Evolutionary conservation across 2,888 invertebrate genomes (phyloP), one percentile per base, ranked within the genome.

Genomic region (Drosophila borealis): DNA sequence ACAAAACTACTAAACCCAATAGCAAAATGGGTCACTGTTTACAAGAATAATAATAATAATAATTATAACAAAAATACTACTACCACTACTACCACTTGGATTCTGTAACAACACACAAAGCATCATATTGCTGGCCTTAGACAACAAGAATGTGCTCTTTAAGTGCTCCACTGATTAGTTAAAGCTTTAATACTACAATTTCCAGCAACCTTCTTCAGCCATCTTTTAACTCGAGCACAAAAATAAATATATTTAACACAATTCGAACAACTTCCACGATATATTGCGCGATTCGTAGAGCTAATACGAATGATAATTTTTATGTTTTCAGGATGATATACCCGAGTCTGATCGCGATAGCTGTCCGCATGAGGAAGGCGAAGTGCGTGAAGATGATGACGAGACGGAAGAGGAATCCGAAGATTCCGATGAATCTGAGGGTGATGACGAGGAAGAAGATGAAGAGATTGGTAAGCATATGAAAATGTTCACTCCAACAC

Each of bases 281-380:
- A 10, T 13, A 36, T 33, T 33, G 5, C 17, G 8, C 8, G 33
- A 29, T 39, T 19, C 1, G 21, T 44, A 0, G 11, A 19, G 3
- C 14, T 69, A 44, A 73, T 54, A 5, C 8, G 36, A 44, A 9
- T 33, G 21, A 9, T 21, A 8, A 6, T 48, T 11, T 37, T 45
- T 63, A 44, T 53, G 17, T 53, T 87, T 89, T 57, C 69, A 92
- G 92, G 92, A 92, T 72, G 92, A 92, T 66, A 92, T 92, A 73
- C 92, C 91, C 9, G 92, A 92, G 78, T 92, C 92, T 60, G 92
- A 92, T 83, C 92, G 91, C 42, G 92, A 93, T 74, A 92, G 92
- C 61, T 92, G 92, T 81, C 91, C 91, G 46, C 91, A 92, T 59
- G 92, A 90, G 57, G 92, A 90, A 57, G 91, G 81, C 10, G 92